A percentile compares a stretch with the other conserved stretches of the same genome.
Conservation (phyloP, 2,888 invertebrate species). For the Sinohyriopsis cumingii region DNA sequence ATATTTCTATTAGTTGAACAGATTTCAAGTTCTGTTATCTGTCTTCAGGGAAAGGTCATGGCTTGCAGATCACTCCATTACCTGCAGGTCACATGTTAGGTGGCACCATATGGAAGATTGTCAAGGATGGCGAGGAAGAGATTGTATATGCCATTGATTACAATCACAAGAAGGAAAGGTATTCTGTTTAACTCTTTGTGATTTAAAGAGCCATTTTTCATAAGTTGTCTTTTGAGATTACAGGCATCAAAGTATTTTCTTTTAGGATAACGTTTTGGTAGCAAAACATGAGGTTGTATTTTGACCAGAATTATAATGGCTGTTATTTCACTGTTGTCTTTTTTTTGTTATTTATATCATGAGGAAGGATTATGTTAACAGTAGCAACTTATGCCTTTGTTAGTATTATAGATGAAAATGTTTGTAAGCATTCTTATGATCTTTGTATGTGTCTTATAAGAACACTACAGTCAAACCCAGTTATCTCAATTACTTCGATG, state of each 20-base stretch:
- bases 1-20: too few relatives aligned
- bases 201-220: background rate
- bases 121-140: conserved; percentile 98
- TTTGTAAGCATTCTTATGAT: too few relatives aligned
- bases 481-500: too few relatives aligned
- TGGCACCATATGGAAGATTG: conserved; percentile 98
- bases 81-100: conserved; percentile 98
- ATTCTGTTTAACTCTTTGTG: conserved; percentile 9
- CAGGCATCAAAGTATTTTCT: conserved; percentile 2
- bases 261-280: background rate
- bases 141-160: conserved; percentile 98
- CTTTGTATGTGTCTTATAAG: too few relatives aligned
- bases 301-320: too few relatives aligned
- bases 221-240: background rate
- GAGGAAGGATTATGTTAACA: too few relatives aligned
- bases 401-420: too few relatives aligned
- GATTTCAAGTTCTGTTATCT: background rate
- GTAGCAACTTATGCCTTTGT: too few relatives aligned
- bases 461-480: too few relatives aligned
- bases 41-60: conserved; percentile 89
- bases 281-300: background rate
- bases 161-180: conserved; percentile 97
- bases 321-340: too few relatives aligned
- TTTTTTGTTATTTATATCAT: too few relatives aligned
- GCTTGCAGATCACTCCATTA: conserved; percentile 92